Conservation (phyloP, 92 coral and sea anemone genomes). For the Pocillopora grandis region DNA sequence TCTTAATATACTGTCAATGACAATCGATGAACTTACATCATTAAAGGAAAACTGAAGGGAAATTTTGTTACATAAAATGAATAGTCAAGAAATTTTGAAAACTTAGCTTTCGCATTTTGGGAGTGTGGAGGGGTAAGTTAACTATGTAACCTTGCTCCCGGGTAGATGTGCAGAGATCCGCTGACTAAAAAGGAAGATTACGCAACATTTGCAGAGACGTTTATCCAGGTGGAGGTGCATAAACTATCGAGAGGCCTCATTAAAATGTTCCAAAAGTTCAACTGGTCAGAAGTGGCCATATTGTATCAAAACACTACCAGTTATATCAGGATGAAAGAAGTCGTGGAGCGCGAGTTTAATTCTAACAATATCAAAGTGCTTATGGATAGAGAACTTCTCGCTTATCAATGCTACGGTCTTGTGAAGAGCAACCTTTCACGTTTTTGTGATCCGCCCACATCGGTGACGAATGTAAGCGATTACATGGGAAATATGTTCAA, state of each 20-base stretch:
- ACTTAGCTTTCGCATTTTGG: no score
- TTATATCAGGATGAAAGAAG: constrained; percentile 10
- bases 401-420: background rate
- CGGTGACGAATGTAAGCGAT: background rate
- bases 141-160: background rate
- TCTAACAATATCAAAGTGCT: background rate
- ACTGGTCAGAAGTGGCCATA: constrained; percentile 44
- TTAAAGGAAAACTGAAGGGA: no score
- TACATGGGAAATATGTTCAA: background rate
- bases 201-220: constrained; percentile 70
- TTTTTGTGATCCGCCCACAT: background rate
- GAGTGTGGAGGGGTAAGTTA: no score
- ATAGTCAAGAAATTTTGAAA: no score
- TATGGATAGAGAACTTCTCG: background rate
- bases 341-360: constrained; percentile 8
- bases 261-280: constrained; percentile 27
- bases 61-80: no score
- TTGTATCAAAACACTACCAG: constrained; percentile 24
- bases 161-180: constrained; percentile 63
- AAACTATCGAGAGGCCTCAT: constrained; percentile 25
- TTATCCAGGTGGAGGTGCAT: constrained; percentile 23
- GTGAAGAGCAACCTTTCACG: background rate
- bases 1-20: no score
- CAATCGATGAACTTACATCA: no score
- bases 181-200: constrained; percentile 12